These are phyloP conservation scores for Heliconius himera DNA, from an alignment of 1,140 invertebrate genomes.

Conservation along the genomic window DNA sequence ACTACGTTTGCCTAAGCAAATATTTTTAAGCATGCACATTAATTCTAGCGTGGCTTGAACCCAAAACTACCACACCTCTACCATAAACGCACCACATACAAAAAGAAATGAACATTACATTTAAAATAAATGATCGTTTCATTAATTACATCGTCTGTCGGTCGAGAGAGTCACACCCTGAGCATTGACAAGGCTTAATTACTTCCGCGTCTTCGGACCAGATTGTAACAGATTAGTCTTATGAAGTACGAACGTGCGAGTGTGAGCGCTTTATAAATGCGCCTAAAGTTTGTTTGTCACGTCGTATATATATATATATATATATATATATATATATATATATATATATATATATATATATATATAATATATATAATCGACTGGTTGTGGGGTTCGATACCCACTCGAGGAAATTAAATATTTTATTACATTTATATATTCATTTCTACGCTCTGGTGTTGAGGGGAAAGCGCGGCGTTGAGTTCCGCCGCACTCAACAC, in stretches of 20 bases:
- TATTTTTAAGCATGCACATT: too few species aligned
- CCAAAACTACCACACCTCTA: not conserved
- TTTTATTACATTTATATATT: too few species aligned
- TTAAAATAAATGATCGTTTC: constrained; percentile 17
- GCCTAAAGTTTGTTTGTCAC: not conserved
- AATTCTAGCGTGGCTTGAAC: not conserved
- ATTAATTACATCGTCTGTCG: constrained; percentile 20
- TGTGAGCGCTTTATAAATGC: not conserved
- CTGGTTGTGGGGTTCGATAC: too few species aligned
- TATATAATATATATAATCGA: too few species aligned
- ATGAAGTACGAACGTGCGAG: not conserved
- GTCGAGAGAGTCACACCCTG: constrained; percentile 16
- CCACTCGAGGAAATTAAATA: too few species aligned
- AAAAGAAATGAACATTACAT: not conserved
- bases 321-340: too few species aligned
- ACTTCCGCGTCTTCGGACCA: constrained; percentile 11
- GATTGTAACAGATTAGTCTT: constrained; percentile 21
- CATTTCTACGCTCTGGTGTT: too few species aligned
- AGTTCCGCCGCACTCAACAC: too few species aligned
- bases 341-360: too few species aligned
- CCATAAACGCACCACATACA: not conserved
- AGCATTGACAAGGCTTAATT: constrained; percentile 19
- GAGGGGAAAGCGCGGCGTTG: too few species aligned
- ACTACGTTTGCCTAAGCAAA: too few species aligned
- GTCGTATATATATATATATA: not conserved